These are phyloP conservation scores for Pygathrix nemaeus DNA, from an alignment of 2,113 vertebrate genomes.

Conservation along the genomic window DNA sequence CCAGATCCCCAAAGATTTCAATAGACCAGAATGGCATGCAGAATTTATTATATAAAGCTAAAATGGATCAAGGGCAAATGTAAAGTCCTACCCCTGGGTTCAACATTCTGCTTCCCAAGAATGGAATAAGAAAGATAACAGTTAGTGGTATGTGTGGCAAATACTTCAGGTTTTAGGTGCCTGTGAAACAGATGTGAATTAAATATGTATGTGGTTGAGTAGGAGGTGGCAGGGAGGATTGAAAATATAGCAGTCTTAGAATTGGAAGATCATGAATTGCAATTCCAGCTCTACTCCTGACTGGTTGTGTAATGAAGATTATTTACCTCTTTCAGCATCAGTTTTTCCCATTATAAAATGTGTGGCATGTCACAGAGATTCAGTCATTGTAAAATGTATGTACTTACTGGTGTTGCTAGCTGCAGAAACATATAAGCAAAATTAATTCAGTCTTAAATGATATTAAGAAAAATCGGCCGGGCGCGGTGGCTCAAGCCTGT, in stretches of 20 bases:
- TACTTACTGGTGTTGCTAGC: neutral
- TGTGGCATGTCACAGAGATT: neutral
- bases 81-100: neutral
- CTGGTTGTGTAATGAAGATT: neutral
- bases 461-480: neutral
- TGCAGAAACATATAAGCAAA: slow-evolving; percentile 3
- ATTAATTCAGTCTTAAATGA: neutral
- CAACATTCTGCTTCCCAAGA: neutral
- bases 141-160: neutral
- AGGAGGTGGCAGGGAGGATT: neutral
- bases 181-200: slow-evolving; percentile 24
- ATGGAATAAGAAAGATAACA: neutral
- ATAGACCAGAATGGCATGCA: neutral
- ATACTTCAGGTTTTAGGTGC: neutral
- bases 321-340: neutral
- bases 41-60: slow-evolving; percentile 25
- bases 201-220: neutral
- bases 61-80: slow-evolving; percentile 15
- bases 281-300: neutral
- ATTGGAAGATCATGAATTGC: neutral
- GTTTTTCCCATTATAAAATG: neutral
- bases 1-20: neutral
- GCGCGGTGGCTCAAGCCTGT: too few species aligned
- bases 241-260: neutral
- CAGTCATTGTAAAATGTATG: slow-evolving; percentile 18